Base-by-base conservation (phyloP, 2,888 invertebrate genomes). In the Caenorhabditis drosophilae region DNA sequence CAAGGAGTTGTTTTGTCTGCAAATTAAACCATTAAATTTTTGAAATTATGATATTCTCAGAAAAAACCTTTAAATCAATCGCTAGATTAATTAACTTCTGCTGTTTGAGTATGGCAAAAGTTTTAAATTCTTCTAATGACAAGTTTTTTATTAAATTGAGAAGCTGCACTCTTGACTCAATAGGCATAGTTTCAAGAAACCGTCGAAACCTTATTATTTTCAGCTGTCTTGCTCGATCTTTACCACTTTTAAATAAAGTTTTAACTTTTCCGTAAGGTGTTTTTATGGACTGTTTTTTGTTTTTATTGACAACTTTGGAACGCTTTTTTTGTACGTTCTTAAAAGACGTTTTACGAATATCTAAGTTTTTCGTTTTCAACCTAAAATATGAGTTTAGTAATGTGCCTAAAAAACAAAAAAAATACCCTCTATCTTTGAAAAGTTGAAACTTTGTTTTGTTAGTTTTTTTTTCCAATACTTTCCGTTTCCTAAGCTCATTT, bases 21-120 rank as follows among this genome's bases (percentile, higher is more conserved):
- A 31, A 31, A 31, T 31, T 31, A 9, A 9, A 31, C n/a, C n/a
- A n/a, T n/a, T 9, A 31, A 31, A 31, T 9, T 31, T 6, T 31
- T 31, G 31, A 31, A 31, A 31, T 31, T 31, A 9, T n/a, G n/a
- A n/a, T n/a, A n/a, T n/a, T n/a, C n/a, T n/a, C n/a, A n/a, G n/a
- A n/a, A n/a, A n/a, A n/a, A n/a, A n/a, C n/a, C 27, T n/a, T 45
- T 3, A 7, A 7, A 4, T 7, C 27, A 45, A 57, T 36, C 6
- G 62, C 62, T 25, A 50, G 48, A 4, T 56, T 57, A 16, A 63
- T 26, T 11, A 36, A 15, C 18, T 49, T 22, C 2, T 4, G 31
- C 49, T 63, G 62, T 23, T 51, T 35, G 7, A 49, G 38, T 1
- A 6, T 45, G 6, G 62, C 56, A 26, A 25, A 16, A n/a, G 4